Evolutionary conservation across 2,888 invertebrate genomes (phyloP), one percentile per base, ranked within the genome.

Genomic region (Cenopis cana): DNA sequence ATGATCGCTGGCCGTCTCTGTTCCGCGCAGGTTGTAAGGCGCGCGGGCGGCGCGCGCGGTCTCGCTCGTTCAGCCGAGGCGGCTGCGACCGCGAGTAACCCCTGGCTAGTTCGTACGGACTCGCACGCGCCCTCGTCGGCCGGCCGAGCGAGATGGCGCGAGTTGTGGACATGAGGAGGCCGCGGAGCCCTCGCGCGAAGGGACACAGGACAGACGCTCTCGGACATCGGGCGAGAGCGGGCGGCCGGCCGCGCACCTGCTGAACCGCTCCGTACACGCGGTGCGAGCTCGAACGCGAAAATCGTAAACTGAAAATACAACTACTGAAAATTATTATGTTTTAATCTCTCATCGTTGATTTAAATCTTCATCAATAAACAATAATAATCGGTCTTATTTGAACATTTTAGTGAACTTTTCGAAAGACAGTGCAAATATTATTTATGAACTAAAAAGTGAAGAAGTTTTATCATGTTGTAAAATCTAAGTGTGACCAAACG

Each of bases 121-220:
- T 90, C 92, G 92, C 92, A 90, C 93, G 92, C 93, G 93, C 90
- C 89, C 84, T 77, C 82, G 88, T 93, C 93, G 93, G 92, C 91
- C 91, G 88, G 86, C 84, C 78, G 92, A 92, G 91, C 74, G 92
- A 90, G 93, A 92, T 82, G 85, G 91, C 85, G 89, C 82, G 86
- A 89, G 76, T 87, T 83, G 89, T 86, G 91, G 91, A 91, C 93
- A 91, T 83, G 86, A 82, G 86, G 90, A 89, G 89, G 89, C 90
- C 90, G 87, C 86, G 86, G 87, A 90, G 92, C 91, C 91, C 91
- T 92, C 90, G 92, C 89, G 90, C 86, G 84, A 93, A 93, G 93
- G 93, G 93, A 93, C 93, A 93, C 89, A 89, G 93, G 93, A 91
- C 93, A 94, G 93, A 93, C 93, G 93, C 90, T 92, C 92, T 93